phyloP scores from a whole-genome alignment of 2,113 vertebrate species.

The Fulmarus glacialis region DNA sequence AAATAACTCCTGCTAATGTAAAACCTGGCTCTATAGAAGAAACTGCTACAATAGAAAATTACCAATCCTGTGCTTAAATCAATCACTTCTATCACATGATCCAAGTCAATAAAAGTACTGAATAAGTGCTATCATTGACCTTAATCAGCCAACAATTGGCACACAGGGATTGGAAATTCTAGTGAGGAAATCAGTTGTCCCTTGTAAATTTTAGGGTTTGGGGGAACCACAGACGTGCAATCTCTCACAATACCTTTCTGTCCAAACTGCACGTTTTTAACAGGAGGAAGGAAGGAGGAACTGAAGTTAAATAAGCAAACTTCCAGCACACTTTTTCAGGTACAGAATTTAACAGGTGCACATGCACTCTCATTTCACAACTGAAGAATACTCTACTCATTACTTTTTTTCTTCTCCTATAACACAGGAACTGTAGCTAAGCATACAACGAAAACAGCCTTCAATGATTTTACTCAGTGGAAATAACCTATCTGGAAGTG shows the following conservation, averaged over 20 bases:
- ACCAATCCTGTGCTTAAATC: constrained; percentile 69
- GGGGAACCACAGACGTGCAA: not conserved
- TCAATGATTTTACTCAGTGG: not conserved
- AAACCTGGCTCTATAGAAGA: constrained; percentile 6
- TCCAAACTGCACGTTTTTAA: not conserved
- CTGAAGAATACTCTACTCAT: not conserved
- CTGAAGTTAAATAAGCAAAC: not conserved
- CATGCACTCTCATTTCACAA: not conserved
- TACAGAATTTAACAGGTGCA: not conserved
- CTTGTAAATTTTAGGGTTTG: not conserved
- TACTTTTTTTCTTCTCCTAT: not conserved
- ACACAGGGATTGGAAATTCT: constrained; percentile 59
- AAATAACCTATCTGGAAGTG: not conserved
- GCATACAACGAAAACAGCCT: not conserved
- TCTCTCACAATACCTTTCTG: not conserved
- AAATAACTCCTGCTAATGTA: constrained; percentile 23
- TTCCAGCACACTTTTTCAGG: not conserved
- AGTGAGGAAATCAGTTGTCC: not conserved
- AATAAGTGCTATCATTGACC: constrained; percentile 71
- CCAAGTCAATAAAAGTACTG: constrained; percentile 68
- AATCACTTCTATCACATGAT: constrained; percentile 72
- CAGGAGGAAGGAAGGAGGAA: not conserved
- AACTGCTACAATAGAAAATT: constrained; percentile 60
- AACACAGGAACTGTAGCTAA: not conserved
- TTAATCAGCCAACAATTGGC: constrained; percentile 69